phyloP scores from a whole-genome alignment of 2,113 vertebrate genomes.

The Pogona vitticeps region DNA sequence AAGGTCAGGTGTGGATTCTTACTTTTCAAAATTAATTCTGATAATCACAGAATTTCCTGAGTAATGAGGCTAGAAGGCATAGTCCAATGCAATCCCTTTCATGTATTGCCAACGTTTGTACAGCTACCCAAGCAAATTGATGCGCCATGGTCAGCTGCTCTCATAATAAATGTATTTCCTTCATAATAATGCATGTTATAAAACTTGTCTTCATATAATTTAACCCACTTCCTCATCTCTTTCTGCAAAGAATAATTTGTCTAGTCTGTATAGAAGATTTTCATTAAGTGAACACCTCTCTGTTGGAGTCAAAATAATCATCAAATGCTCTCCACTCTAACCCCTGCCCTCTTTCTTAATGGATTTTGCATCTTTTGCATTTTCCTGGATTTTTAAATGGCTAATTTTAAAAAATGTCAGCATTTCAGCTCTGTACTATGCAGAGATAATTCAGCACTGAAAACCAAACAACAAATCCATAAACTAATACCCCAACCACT shows the following conservation, averaged over 20 bases:
- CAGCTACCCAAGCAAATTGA: neutral
- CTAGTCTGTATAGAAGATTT: slow-evolving; percentile 1
- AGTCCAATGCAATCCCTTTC: neutral
- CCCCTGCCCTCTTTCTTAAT: neutral
- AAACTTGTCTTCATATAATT: slow-evolving; percentile 2
- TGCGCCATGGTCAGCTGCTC: neutral
- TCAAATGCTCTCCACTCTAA: neutral
- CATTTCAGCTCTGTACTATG: neutral
- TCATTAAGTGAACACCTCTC: neutral
- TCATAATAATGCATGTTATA: neutral
- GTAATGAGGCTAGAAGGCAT: neutral
- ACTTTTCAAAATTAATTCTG: neutral
- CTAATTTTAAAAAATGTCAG: neutral
- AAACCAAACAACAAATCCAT: neutral
- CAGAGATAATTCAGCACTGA: neutral
- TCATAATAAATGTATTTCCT: neutral
- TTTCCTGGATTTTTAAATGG: neutral
- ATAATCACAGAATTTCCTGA: neutral
- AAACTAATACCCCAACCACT: no score
- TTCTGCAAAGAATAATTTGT: neutral
- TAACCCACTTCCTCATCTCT: slow-evolving; percentile 3
- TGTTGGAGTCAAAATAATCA: neutral
- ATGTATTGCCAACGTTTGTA: neutral
- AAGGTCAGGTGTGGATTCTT: neutral
- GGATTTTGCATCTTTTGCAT: neutral